Evolutionary conservation across 2,113 vertebrate genomes (phyloP).

Genomic region (Synchiropus splendidus): DNA sequence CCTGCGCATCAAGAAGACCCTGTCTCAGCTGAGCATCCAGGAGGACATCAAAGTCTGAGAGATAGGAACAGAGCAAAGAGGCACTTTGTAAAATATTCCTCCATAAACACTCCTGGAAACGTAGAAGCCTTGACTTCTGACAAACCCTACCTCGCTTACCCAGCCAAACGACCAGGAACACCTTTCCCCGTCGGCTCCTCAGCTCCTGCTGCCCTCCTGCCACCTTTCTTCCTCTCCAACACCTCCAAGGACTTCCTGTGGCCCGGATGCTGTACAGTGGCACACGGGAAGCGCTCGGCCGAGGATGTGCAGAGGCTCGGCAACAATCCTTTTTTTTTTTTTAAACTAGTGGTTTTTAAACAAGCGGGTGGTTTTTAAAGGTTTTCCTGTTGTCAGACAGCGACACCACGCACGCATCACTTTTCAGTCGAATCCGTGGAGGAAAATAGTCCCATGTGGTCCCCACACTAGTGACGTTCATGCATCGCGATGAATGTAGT

Average conservation of each 20-base stretch:
- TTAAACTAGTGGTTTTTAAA: constrained; percentile 5
- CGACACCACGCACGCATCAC: constrained; percentile 7
- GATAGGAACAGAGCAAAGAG: background rate
- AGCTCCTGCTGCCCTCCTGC: constrained; percentile 31
- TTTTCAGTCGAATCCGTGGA: too few species aligned
- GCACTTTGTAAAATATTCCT: constrained; percentile 42
- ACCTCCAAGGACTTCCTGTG: constrained; percentile 17
- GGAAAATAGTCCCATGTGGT: constrained; percentile 1
- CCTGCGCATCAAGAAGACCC: constrained; percentile 93
- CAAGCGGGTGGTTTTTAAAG: constrained; percentile 13
- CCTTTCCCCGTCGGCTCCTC: constrained; percentile 32
- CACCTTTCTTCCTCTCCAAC: constrained; percentile 16
- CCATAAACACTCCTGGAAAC: constrained; percentile 25
- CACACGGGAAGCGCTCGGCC: too few species aligned
- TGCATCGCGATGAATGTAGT: constrained; percentile 9
- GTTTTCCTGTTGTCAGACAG: constrained; percentile 7
- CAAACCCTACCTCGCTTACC: constrained; percentile 68
- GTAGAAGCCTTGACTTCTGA: constrained; percentile 53
- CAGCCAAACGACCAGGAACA: constrained; percentile 64
- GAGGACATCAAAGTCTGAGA: constrained; percentile 87
- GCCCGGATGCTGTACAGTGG: constrained; percentile 18
- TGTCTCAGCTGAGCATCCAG: constrained; percentile 89
- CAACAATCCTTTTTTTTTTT: too few species aligned
- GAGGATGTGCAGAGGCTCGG: too few species aligned
- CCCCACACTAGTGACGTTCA: too few species aligned